Base-by-base conservation (phyloP, 2,797 vertebrate species). In the Neopelma chrysocephalum region DNA sequence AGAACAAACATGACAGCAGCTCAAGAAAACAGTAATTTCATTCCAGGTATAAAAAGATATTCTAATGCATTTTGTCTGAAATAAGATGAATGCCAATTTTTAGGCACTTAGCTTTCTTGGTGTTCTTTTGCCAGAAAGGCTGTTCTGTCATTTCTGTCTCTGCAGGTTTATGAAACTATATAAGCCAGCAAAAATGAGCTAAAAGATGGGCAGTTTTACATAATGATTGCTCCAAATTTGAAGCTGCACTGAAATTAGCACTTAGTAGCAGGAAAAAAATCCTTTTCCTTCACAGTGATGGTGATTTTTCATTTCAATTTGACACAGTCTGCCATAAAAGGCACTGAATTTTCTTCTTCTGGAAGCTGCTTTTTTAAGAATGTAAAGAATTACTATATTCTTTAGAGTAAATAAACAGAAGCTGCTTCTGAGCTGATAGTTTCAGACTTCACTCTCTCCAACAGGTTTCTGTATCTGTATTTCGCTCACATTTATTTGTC, bases 31-130 rank as follows among this genome's bases (percentile, higher is more conserved):
- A 82, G 3, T 36, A 48, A 89, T 79, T 89, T 89, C 4, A 82
- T 87, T 93, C 92, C 70, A 84, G 36, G 18, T 70, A 85, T 60
- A 90, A 88, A 90, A 34, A 26, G 87, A 72, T 76, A 90, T 56
- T 82, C 18, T 71, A 68, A 65, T 27, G 16, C 13, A 38, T 60
- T 92, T 77, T 82, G n/a, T 87, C 56, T 80, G 73, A 92, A 82
- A 80, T 57, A 68, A 89, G 70, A 84, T 14, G 17, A 96, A 82
- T 57, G 70, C 16, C 11, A 31, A 26, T 82, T 91, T 92, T 90
- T 87, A 94, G 77, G 70, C 19, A 53, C 38, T 93, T 92, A n/a
- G 62, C 7, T 40, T 87, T 82, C 69, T 71, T 76, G 18, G 11
- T 8, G 32, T 80, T 64, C 65, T 77, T 91, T 78, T 57, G 29